Percentiles rank a stretch among this genome's conserved stretches.
Evolutionary conservation across 2,888 invertebrate species (phyloP).

Genomic region (Protonemura montana): DNA sequence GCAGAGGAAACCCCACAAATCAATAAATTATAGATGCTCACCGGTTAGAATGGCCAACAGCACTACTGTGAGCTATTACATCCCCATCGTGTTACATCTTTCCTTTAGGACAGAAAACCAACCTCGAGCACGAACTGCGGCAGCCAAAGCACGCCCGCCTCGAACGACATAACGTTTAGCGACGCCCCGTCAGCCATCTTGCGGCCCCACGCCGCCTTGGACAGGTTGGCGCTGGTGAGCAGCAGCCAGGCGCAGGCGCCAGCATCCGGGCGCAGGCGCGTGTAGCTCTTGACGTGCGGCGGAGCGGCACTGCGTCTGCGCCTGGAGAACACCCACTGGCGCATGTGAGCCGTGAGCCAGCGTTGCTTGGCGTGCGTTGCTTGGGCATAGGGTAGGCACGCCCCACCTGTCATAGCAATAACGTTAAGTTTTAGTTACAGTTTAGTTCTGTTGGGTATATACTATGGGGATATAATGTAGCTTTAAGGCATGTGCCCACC

Average conservation of each 20-base stretch:
- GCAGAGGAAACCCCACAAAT: too few relatives aligned
- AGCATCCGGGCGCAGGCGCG: conserved; percentile 74
- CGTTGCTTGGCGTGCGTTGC: conserved; percentile 80
- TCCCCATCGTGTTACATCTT: too few relatives aligned
- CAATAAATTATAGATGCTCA: too few relatives aligned
- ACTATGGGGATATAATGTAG: too few relatives aligned
- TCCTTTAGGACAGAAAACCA: neutral
- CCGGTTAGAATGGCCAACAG: too few relatives aligned
- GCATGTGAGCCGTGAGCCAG: conserved; percentile 80
- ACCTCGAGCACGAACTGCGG: conserved; percentile 73
- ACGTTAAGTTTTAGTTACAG: neutral
- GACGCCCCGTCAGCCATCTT: conserved; percentile 65
- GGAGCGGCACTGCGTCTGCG: conserved; percentile 80
- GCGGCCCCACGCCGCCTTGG: conserved; percentile 96
- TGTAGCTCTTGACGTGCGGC: conserved; percentile 95
- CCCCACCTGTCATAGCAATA: conserved; percentile 70
- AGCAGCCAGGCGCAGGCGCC: conserved; percentile 81
- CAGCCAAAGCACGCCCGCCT: conserved; percentile 88
- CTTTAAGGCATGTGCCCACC: too few relatives aligned
- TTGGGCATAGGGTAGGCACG: conserved; percentile 86
- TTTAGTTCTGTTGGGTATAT: neutral
- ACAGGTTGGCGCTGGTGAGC: conserved; percentile 92
- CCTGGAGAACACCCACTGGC: conserved; percentile 83
- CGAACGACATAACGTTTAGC: conserved; percentile 81
- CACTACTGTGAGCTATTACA: too few relatives aligned